Conservation (phyloP, 2,888 invertebrate species). For the Eupithecia subumbrata region DNA sequence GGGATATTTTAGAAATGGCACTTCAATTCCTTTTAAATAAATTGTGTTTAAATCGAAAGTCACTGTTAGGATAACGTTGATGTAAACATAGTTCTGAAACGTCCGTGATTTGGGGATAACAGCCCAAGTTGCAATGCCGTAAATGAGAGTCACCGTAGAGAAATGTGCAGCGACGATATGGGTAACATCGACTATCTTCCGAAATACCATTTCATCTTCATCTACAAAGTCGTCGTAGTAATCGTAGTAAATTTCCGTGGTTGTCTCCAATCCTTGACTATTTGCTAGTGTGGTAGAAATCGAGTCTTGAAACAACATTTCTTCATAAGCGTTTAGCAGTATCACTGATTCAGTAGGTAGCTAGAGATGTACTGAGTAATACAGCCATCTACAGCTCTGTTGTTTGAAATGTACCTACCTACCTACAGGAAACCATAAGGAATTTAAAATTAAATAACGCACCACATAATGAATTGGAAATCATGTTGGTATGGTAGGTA, state of each 20-base stretch:
- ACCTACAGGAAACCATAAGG: background rate
- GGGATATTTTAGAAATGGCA: background rate
- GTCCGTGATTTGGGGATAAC: background rate
- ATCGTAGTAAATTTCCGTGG: background rate
- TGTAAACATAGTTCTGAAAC: background rate
- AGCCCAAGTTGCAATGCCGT: background rate
- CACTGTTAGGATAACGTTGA: background rate
- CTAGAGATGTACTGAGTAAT: background rate
- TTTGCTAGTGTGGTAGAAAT: background rate
- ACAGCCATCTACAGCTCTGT: background rate
- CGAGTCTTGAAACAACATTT: background rate
- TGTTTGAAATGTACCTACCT: background rate
- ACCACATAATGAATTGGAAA: background rate
- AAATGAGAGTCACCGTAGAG: background rate
- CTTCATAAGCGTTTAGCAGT: background rate
- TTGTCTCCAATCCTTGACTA: background rate
- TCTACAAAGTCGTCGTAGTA: background rate
- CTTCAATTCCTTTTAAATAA: background rate
- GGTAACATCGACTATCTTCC: background rate
- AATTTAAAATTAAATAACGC: background rate
- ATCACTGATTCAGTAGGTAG: background rate
- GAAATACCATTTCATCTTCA: background rate
- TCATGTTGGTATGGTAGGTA: background rate
- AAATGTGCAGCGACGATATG: background rate
- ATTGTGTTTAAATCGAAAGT: background rate